phyloP scores from a whole-genome alignment of 2,113 vertebrate genomes.

The Hylia prasina region DNA sequence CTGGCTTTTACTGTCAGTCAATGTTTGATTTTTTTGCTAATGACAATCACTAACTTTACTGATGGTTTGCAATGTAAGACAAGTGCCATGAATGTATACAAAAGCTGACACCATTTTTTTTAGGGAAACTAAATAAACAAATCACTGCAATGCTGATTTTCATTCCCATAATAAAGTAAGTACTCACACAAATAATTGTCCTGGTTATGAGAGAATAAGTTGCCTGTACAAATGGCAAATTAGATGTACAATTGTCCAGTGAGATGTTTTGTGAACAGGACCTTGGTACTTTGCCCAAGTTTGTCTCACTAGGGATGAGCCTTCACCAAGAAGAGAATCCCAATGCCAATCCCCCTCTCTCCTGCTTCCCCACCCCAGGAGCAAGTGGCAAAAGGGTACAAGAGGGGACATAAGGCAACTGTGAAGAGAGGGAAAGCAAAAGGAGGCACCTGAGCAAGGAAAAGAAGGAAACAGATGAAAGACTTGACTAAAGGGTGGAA shows the following conservation, averaged over 20 bases:
- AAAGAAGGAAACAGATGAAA: background rate
- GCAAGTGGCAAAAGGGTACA: background rate
- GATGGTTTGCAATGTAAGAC: background rate
- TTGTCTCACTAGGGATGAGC: background rate
- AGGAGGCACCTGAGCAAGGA: background rate
- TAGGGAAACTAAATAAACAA: conserved; percentile 5
- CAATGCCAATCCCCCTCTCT: background rate
- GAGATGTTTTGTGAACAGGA: background rate
- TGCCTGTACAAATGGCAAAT: background rate
- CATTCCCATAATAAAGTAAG: background rate
- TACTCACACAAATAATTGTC: background rate
- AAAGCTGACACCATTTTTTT: background rate
- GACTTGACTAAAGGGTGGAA: background rate
- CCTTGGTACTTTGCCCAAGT: background rate
- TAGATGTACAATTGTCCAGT: background rate
- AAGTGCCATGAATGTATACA: background rate
- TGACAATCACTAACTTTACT: conserved; percentile 23
- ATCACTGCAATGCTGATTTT: background rate
- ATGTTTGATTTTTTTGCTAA: conserved; percentile 26
- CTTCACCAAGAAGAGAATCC: background rate
- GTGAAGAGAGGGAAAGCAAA: background rate
- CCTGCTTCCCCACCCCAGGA: background rate
- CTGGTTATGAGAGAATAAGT: background rate
- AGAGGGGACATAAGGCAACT: background rate
- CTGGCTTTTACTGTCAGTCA: conserved; percentile 53